phyloP scores from a whole-genome alignment of 1,140 invertebrate species.

The Drosophila ironensis region DNA sequence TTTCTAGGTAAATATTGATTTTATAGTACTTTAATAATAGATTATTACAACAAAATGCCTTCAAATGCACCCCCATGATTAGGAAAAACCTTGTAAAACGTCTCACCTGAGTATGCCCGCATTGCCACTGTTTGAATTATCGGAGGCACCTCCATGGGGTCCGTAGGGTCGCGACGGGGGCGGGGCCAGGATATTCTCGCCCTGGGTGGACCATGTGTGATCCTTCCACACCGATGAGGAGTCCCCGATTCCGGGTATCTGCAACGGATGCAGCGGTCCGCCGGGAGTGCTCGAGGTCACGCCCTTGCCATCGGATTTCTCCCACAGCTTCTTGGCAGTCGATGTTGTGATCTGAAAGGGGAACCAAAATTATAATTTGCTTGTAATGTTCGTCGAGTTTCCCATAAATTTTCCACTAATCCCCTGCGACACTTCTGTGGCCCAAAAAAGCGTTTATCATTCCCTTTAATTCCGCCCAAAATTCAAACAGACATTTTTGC shows the following conservation, averaged over 20 bases:
- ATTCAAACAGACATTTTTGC: not conserved
- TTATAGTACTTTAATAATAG: too few species aligned
- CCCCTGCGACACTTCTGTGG: not conserved
- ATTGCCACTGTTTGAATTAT: slow-evolving; percentile 74
- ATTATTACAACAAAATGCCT: too few species aligned
- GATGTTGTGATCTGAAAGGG: slow-evolving; percentile 80
- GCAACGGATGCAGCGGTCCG: slow-evolving; percentile 75
- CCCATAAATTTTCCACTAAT: slow-evolving; percentile 8
- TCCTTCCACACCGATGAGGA: slow-evolving; percentile 81
- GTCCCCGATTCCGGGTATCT: slow-evolving; percentile 79
- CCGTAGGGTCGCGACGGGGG: slow-evolving; percentile 70
- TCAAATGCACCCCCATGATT: too few species aligned
- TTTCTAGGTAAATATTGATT: too few species aligned
- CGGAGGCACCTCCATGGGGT: slow-evolving; percentile 69
- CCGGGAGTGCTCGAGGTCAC: slow-evolving; percentile 60
- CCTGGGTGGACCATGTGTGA: slow-evolving; percentile 81
- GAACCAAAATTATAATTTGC: slow-evolving; percentile 5
- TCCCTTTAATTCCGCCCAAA: not conserved
- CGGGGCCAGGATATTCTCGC: slow-evolving; percentile 76
- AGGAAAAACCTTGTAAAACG: too few species aligned
- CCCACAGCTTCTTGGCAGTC: slow-evolving; percentile 81
- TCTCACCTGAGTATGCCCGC: slow-evolving; percentile 79
- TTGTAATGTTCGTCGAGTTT: not conserved
- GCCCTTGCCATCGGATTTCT: slow-evolving; percentile 80
- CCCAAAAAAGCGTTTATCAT: slow-evolving; percentile 1